Evolutionary conservation across 2,888 invertebrate species (phyloP), one percentile per base, ranked within the genome.

Genomic region (Acleris laterana): DNA sequence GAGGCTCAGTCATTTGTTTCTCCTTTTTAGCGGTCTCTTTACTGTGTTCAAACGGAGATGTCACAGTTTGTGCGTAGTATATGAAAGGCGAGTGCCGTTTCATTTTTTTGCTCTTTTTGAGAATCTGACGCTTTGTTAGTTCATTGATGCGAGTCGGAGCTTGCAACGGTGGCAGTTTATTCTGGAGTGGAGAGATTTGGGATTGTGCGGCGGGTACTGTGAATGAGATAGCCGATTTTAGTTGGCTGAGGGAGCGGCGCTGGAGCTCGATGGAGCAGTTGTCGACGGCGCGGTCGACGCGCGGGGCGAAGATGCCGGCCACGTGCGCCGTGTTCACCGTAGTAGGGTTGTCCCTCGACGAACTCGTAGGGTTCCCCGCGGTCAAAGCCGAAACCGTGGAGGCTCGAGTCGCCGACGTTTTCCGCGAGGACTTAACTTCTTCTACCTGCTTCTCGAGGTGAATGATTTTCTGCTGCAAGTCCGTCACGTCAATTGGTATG

Each of bases 401-500:
- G 38, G 38, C 38, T 13, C 38, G 38, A 13, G 38, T 3, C 1
- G 4, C 38, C 9, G 13, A 38, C 38, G 38, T 38, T 38, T 13
- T 38, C 17, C 46, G 46, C 17, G 46, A 38, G 38, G 13, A 16
- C 17, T 20, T 42, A 3, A 70, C 73, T 22, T 77, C 80, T 32
- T 80, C 80, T 13, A 90, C 70, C 70, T 90, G 79, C 66, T 77
- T 84, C 71, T 92, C 90, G 28, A 91, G 77, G 28, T 69, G 63
- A 2, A 80, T 69, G 3, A 93, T 90, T 68, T 85, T 88, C 69
- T 89, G 83, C 70, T 92, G 92, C 48, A 92, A 78, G 66, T 92
- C 92, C 11, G 90, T 86, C 4, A 92, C 92, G 70, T 93, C 92
- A 69, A 92, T 89, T 5, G 92, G 92, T 74, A 93, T 90, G 71